Evolutionary conservation across 2,888 invertebrate species (phyloP).

Genomic region (Scaptomyza tumidula): DNA sequence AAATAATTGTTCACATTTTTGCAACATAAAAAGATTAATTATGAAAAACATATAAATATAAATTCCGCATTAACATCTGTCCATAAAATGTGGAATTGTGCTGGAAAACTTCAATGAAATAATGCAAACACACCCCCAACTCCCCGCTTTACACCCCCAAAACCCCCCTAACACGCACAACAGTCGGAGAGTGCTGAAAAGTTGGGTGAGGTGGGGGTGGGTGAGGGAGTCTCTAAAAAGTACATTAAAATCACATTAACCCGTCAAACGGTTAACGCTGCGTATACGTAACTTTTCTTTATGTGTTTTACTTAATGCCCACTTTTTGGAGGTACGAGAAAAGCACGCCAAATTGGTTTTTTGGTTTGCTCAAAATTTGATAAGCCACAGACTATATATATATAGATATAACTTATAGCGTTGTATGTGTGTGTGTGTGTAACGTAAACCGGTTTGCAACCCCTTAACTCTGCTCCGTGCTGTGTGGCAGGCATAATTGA

Average conservation of each 20-base stretch:
- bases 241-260: conserved; percentile 80
- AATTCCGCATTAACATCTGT: conserved; percentile 24
- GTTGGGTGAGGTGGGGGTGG: not conserved
- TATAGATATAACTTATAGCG: not conserved
- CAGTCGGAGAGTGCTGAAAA: too few relatives aligned
- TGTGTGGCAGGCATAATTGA: conserved; percentile 55
- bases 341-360: conserved; percentile 48
- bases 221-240: conserved; percentile 50
- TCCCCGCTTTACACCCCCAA: not conserved
- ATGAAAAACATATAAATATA: conserved; percentile 21
- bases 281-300: conserved; percentile 77
- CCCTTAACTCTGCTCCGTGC: too few relatives aligned
- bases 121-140: conserved; percentile 8
- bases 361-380: conserved; percentile 40
- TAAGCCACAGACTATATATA: conserved; percentile 24
- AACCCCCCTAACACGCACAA: conserved; percentile 43
- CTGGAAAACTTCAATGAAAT: conserved; percentile 61
- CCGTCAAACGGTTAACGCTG: conserved; percentile 72
- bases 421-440: not conserved
- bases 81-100: conserved; percentile 40
- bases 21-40: conserved; percentile 5
- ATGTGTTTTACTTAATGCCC: conserved; percentile 70
- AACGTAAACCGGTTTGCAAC: conserved; percentile 7
- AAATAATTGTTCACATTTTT: too few relatives aligned
- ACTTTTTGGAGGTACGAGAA: conserved; percentile 63